Base-by-base conservation (phyloP, 2,888 invertebrate species). In the Pimpla rufipes region DNA sequence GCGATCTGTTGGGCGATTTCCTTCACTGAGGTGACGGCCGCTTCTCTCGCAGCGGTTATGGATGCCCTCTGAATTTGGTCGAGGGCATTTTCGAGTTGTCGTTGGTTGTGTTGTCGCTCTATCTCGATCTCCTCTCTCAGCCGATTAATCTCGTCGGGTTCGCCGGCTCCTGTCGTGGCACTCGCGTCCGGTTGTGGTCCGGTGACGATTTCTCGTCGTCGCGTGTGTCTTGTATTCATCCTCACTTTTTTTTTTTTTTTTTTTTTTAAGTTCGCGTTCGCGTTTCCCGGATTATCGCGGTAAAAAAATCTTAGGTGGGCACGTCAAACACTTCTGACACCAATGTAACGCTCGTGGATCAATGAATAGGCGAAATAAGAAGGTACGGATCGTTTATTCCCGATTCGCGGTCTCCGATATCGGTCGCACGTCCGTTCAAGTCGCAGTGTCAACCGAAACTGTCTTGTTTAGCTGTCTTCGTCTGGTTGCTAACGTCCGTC, bases 71-170 rank as follows among this genome's bases (percentile, higher is more conserved):
- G 64, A 47, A 59, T 79, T 59, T 45, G 55, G 11, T 16, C 45
- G 37, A 18, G 59, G 21, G n/a, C 23, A 10, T 75, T 68, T 75
- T n/a, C 52, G 50, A 64, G 68, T 64, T 2, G 45, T 11, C 45
- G 10, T 64, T 40, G 47, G 74, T 57, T 13, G 67, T 45, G n/a
- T 67, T 67, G 3, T 68, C 74, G 57, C 62, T 5, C 76, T 57
- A 13, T 45, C 64, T 70, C 64, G 64, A 50, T 66, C 55, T n/a
- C 67, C 3, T 47, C 45, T 6, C 45, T n/a, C 45, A 47, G 2
- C 1, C 0, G 1, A 6, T 2, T 1, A n/a, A 47, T 47, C 45
- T n/a, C 45, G n/a, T n/a, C 45, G 11, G n/a, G 45, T 47, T n/a
- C 45, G 45, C n/a, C 45, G 6, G 5, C 45, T 2, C 45, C n/a